phyloP scores from a whole-genome alignment of 2,113 vertebrate species.

The Sus scrofa region T2T-Sscrofa CM000814.6:89489001-89489500 shows the following conservation, averaged over 20 bases:
- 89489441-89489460: background rate
- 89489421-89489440: constrained; percentile 77
- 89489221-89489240: constrained; percentile 87
- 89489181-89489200: constrained; percentile 83
- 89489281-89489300: constrained; percentile 86
- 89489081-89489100: constrained; percentile 59
- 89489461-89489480: constrained; percentile 58
- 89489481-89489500: constrained; percentile 71
- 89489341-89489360: constrained; percentile 83
- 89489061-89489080: constrained; percentile 62
- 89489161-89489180: constrained; percentile 77
- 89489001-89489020: background rate
- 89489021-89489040: background rate
- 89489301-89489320: constrained; percentile 81
- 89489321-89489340: constrained; percentile 85
- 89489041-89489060: constrained; percentile 32
- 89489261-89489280: constrained; percentile 86
- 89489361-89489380: constrained; percentile 86
- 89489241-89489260: constrained; percentile 82
- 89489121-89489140: constrained; percentile 61
- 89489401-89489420: constrained; percentile 80
- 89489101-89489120: constrained; percentile 68
- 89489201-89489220: constrained; percentile 84
- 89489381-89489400: constrained; percentile 83
- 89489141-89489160: constrained; percentile 7